A percentile compares a stretch with the other conserved stretches of the same genome.
Evolutionary conservation across 2,797 vertebrate genomes (phyloP).

Genomic region (Chrosomus eos): DNA sequence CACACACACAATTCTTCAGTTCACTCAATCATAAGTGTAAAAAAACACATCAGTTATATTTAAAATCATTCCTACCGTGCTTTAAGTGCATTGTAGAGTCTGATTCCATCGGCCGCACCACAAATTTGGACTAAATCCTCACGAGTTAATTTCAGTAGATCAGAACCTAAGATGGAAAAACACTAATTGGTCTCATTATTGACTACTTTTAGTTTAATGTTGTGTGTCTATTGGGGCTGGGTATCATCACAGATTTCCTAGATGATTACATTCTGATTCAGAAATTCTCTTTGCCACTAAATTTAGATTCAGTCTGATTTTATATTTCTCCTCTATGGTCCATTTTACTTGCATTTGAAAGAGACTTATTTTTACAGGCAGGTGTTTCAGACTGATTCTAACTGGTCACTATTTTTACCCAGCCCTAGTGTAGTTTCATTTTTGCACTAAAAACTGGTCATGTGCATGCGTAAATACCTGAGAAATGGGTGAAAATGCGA

Average conservation of each 20-base stretch:
- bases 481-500: conserved; percentile 92
- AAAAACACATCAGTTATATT: not conserved
- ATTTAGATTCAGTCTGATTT: not conserved
- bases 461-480: conserved; percentile 76
- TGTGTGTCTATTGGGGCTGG: not conserved
- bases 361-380: not conserved
- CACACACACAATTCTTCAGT: conserved; percentile 30
- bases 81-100: conserved; percentile 94
- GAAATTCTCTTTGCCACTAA: not conserved
- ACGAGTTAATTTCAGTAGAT: conserved; percentile 93
- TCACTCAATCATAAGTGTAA: not conserved
- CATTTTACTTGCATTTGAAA: not conserved
- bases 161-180: conserved; percentile 81
- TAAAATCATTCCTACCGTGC: conserved; percentile 80
- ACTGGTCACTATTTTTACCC: not conserved
- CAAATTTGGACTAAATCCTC: conserved; percentile 96
- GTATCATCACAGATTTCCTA: not conserved
- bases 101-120: conserved; percentile 95
- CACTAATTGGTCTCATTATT: conserved; percentile 25
- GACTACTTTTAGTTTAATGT: not conserved
- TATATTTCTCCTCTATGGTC: not conserved
- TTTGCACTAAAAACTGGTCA: not conserved
- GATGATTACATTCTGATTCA: not conserved
- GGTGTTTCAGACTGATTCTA: not conserved
- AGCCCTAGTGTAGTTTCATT: not conserved